A percentile compares a stretch with the other conserved stretches of the same genome.
Evolutionary conservation across 1,140 invertebrate genomes (phyloP).

Genomic region (Hydropsyche tenuis): DNA sequence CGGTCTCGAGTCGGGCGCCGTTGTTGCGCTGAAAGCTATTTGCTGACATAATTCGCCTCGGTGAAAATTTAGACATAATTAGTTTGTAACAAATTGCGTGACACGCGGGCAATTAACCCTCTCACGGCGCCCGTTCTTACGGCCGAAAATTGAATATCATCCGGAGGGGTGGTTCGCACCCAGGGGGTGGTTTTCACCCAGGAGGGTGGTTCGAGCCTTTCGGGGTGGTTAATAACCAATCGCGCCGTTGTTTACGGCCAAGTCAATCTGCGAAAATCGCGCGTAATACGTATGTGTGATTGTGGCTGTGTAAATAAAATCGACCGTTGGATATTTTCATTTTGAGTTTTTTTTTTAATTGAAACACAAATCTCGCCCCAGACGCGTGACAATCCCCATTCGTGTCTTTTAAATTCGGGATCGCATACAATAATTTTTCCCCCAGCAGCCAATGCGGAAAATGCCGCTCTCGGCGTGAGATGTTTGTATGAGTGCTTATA

Average conservation of each 20-base stretch:
- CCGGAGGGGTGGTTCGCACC: constrained; percentile 31
- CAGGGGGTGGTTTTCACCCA: too few relatives aligned
- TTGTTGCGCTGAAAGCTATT: constrained; percentile 41
- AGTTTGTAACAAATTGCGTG: constrained; percentile 42
- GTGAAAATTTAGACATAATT: constrained; percentile 49
- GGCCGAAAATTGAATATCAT: constrained; percentile 43
- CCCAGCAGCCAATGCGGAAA: constrained; percentile 36
- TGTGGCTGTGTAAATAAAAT: neutral
- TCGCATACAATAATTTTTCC: constrained; percentile 34
- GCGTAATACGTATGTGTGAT: constrained; percentile 2
- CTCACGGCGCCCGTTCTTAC: constrained; percentile 1
- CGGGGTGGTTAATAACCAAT: constrained; percentile 42
- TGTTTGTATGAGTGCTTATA: constrained; percentile 21
- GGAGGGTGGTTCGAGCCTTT: too few relatives aligned
- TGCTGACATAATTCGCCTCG: constrained; percentile 46
- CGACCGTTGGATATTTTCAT: neutral
- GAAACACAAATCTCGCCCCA: constrained; percentile 1
- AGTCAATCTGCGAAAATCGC: constrained; percentile 33
- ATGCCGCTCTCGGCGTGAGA: constrained; percentile 30
- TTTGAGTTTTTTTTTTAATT: constrained; percentile 13
- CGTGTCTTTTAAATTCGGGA: constrained; percentile 32
- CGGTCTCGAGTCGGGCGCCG: constrained; percentile 36
- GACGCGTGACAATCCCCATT: constrained; percentile 7
- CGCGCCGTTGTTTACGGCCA: constrained; percentile 33
- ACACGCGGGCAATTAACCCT: constrained; percentile 39